Evolutionary conservation across 2,113 vertebrate species (phyloP).

Genomic region (Caretta caretta): DNA sequence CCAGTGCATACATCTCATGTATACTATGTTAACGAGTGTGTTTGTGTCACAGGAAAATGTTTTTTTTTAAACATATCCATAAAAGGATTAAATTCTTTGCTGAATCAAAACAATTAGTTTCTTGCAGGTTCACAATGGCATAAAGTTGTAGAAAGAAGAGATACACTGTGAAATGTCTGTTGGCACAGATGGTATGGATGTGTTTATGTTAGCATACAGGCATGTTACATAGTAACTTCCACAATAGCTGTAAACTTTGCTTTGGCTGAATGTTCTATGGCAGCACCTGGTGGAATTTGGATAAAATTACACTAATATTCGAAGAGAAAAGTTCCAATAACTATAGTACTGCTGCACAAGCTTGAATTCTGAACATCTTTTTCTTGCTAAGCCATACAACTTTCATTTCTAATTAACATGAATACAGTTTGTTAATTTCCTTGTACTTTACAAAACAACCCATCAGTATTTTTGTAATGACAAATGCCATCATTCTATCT

Average conservation of each 20-base stretch:
- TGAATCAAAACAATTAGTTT: background rate
- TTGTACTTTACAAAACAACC: background rate
- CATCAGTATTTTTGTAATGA: background rate
- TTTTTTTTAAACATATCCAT: background rate
- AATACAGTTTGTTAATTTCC: background rate
- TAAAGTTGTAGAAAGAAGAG: background rate
- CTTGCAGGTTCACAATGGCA: background rate
- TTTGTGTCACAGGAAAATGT: background rate
- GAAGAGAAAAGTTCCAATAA: constrained; percentile 1
- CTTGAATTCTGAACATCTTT: background rate
- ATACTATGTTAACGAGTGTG: background rate
- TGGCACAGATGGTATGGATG: background rate
- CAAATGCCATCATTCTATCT: background rate
- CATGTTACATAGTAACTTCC: constrained; percentile 9
- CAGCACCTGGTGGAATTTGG: constrained; percentile 88
- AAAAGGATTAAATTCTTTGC: background rate
- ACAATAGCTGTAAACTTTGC: constrained; percentile 57
- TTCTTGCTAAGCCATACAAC: background rate
- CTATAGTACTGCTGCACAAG: background rate
- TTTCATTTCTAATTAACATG: background rate
- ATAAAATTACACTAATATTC: constrained; percentile 78
- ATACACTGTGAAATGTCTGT: background rate
- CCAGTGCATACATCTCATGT: background rate
- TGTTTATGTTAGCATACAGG: background rate
- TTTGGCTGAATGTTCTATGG: constrained; percentile 83